phyloP scores from a whole-genome alignment of 2,113 vertebrate genomes.

The Xiphorhynchus elegans region DNA sequence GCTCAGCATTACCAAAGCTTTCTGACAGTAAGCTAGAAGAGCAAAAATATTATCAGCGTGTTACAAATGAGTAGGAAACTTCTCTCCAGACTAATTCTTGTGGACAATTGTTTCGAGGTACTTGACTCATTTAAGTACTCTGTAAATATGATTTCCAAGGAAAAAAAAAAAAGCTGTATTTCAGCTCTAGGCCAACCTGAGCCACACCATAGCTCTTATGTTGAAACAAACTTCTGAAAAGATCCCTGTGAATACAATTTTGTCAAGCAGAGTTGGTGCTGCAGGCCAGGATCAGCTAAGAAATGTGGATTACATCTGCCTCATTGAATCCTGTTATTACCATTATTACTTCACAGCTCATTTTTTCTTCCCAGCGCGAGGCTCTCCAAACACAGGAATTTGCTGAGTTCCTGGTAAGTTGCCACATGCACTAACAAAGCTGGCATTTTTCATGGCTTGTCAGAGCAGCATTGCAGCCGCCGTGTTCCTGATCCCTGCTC shows the following conservation, averaged over 20 bases:
- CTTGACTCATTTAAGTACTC: neutral
- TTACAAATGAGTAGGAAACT: neutral
- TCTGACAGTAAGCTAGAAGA: neutral
- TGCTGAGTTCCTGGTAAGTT: neutral
- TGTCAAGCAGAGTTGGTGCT: neutral
- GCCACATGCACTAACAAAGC: neutral
- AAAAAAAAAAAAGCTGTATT: neutral
- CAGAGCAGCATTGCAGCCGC: neutral
- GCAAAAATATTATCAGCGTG: neutral
- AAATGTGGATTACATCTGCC: constrained; percentile 43
- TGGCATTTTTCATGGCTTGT: neutral
- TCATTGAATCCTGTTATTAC: constrained; percentile 40
- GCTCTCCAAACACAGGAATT: neutral
- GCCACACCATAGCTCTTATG: neutral
- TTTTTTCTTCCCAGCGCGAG: neutral
- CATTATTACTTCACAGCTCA: constrained; percentile 50
- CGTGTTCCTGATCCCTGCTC: neutral
- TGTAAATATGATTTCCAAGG: neutral
- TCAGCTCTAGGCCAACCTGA: neutral
- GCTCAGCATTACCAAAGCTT: neutral
- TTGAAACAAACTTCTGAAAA: neutral
- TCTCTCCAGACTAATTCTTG: neutral
- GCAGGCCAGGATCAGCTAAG: constrained; percentile 14
- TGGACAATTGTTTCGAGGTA: neutral
- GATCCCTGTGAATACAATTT: neutral